Base-by-base conservation (phyloP, 2,888 invertebrate genomes). In the Automeris io region DNA sequence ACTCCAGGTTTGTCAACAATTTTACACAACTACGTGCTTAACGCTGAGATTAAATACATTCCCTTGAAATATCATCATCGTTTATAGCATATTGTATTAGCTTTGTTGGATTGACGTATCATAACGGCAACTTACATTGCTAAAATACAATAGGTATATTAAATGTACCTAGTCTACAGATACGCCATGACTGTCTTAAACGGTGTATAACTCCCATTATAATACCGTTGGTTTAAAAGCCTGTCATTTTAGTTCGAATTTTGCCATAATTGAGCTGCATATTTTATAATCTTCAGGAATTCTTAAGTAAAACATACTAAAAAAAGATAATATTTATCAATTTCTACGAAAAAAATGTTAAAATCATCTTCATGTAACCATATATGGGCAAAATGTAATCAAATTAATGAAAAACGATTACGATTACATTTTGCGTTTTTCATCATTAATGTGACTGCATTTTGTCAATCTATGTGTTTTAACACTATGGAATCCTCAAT, bases 171-270 rank as follows among this genome's bases (percentile, higher is more conserved):
- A 12, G 37, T 23, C 12, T 8, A 18, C 23, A 35, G 26, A 6
- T 19, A 29, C 16, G 24, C 24, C 13, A 19, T 38, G 38, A 23
- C 16, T 39, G 18, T 39, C 21, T 39, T 32, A 18, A 32, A 32
- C 16, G 13, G 13, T 23, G 32, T 34, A 21, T 25, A 33, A 25
- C 33, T 43, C 43, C 40, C 43, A 45, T 41, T 43, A 47, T 46
- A 47, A 39, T 62, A 60, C 66, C 61, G 68, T 62, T 59, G 42
- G 22, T 39, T 44, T 39, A 39, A 34, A 51, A 47, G 43, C 47
- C 45, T 51, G 49, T 51, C 48, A 49, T 54, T 47, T 46, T 35
- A 40, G 49, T 47, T 46, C 51, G 42, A 47, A 45, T 29, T 29
- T 29, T 29, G 44, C 50, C 46, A 44, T 55, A 53, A 55, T 57